Evolutionary conservation across 1,140 invertebrate genomes (phyloP), one percentile per base, ranked within the genome.

Genomic region (Drosophila parvula): DNA sequence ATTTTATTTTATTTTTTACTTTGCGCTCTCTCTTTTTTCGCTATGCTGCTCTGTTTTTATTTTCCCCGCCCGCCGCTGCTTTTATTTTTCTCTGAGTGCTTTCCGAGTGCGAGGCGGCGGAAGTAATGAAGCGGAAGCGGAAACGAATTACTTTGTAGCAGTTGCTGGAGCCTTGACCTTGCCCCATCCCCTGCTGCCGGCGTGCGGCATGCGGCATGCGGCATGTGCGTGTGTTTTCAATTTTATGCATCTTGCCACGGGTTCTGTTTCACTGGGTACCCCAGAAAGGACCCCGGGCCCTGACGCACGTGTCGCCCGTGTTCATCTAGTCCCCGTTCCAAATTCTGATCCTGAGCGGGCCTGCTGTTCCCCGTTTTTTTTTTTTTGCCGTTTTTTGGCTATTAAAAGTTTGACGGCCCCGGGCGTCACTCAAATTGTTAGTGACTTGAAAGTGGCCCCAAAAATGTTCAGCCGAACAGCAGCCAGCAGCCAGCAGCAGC

Each of bases 71-170:
- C 22, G 22, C 22, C 22, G n/a, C 22, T n/a, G 36, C 50, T 34
- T 22, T 63, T 59, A 36, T 44, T 32, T 65, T 59, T 71, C 34
- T 53, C 50, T 74, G 70, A 74, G 71, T 77, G 56, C 62, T 60
- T 67, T 56, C 36, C 62, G 34, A 45, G 58, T 68, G 77, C 44
- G 64, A 61, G 60, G 58, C 61, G 73, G 43, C 57, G 67, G 55
- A 73, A 43, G 68, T 81, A 85, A 84, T 84, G 81, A 78, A 85
- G 78, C 81, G 81, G 68, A 85, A 80, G 64, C 63, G 78, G 81
- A 85, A 85, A 67, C 78, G 78, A 74, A 85, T 84, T 85, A 78
- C 77, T 79, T 76, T 79, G 57, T 69, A 74, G 61, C 81, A 48
- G 62, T 84, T 48, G 50, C 56, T 43, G 36, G 64, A 53, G 81